Base-by-base conservation (phyloP, 1,140 invertebrate species). In the Chrysomallon squamiferum region DNA sequence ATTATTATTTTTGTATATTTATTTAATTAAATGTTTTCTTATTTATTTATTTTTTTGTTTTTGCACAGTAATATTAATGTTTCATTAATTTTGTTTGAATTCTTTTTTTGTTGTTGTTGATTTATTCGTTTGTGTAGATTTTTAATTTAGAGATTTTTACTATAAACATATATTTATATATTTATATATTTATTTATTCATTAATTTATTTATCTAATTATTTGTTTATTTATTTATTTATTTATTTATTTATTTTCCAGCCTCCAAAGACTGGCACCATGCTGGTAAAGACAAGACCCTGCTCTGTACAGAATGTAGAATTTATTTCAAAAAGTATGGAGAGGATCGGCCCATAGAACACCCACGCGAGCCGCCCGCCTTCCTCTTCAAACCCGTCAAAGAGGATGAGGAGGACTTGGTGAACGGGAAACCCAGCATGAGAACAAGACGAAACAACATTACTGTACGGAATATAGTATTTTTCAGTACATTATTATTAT, bases 241-340 rank as follows among this genome's bases (percentile, higher is more conserved):
- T n/a, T n/a, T n/a, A n/a, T 27, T 54, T 18, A 20, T 29, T 30
- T 54, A 22, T 15, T 61, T 84, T 84, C 38, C 77, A 91, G 90
- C 86, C 74, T 91, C 90, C 22, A 87, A 88, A 81, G 90, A 92
- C 78, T 92, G 91, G 90, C 92, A 93, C 81, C 88, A 92, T 77
- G 90, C 90, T 25, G 92, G 92, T 18, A 93, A 93, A 77, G 92
- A 94, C 68, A 88, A 91, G 58, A 85, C 89, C 50, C 84, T 94
- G 6, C 86, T 95, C 30, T 95, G 94, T 85, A 90, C 89, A 72
- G 92, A 95, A 79, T 95, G 94, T 86, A 88, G 93, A 38, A 84
- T 91, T 27, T 91, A 92, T 83, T 90, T 90, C 77, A 94, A 95
- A 83, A 94, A 93, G 79, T 92, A 93, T 74, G 93, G 93, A 65